Evolutionary conservation across 2,888 invertebrate species (phyloP).

Genomic region (Podabrus alpinus): DNA sequence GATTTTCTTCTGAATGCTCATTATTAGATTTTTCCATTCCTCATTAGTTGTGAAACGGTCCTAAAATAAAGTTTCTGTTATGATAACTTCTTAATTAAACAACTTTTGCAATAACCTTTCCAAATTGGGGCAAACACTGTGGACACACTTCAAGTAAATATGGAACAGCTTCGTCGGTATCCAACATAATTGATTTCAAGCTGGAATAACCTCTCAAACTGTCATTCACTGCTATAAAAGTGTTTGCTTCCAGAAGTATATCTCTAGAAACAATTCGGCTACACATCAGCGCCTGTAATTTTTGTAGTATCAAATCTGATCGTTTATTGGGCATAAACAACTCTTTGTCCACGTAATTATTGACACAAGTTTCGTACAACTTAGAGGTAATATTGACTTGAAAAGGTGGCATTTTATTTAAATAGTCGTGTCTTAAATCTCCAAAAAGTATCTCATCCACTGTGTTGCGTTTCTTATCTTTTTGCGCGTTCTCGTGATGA

Average conservation of each 20-base stretch:
- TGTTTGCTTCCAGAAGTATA: slow-evolving; percentile 64
- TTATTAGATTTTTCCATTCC: slow-evolving; percentile 56
- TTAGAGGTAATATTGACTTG: slow-evolving; percentile 51
- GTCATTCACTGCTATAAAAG: slow-evolving; percentile 63
- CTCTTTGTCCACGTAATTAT: slow-evolving; percentile 20
- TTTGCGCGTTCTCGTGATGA: not conserved
- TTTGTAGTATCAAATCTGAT: slow-evolving; percentile 48
- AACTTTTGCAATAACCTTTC: slow-evolving; percentile 59
- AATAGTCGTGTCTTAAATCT: slow-evolving; percentile 55
- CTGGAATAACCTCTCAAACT: slow-evolving; percentile 60
- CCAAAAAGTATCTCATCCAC: slow-evolving; percentile 54
- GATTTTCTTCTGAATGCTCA: slow-evolving; percentile 52
- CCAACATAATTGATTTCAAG: slow-evolving; percentile 58
- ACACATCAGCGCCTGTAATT: slow-evolving; percentile 63
- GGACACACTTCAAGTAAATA: slow-evolving; percentile 65
- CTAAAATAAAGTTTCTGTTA: slow-evolving; percentile 40
- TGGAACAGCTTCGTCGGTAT: slow-evolving; percentile 58
- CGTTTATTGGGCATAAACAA: slow-evolving; percentile 32
- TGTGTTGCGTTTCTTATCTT: not conserved
- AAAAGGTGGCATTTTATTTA: slow-evolving; percentile 60
- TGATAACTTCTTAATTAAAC: not conserved
- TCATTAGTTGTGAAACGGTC: slow-evolving; percentile 54
- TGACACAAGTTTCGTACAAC: slow-evolving; percentile 41
- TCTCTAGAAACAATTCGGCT: slow-evolving; percentile 60
- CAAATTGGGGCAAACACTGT: slow-evolving; percentile 66